Base-by-base conservation (phyloP, 2,888 invertebrate genomes). In the Mamestra brassicae region DNA sequence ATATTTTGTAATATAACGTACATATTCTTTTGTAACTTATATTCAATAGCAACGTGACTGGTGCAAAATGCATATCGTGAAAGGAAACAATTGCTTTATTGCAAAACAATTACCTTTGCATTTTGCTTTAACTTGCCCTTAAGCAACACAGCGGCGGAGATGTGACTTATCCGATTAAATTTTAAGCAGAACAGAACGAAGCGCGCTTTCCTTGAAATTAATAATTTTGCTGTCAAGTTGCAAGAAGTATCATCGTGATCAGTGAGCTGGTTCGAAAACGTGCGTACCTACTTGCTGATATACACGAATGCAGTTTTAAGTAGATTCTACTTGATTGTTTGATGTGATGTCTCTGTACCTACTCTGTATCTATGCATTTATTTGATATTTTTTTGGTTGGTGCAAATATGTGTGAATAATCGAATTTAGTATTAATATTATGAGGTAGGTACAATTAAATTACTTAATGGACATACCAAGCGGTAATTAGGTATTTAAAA, bases 1-100 rank as follows among this genome's bases (percentile, higher is more conserved):
- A 17, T 36, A 17, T 64, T 55, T 42, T 54, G 34, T 54, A 45
- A 36, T n/a, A 15, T 17, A 52, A 54, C 11, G 78, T 57, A 54
- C 11, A 69, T 57, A 74, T n/a, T 52, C 10, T 38, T 58, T 50
- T 75, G 34, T 52, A 34, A 38, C n/a, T 45, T 55, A 13, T 17
- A 47, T 75, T 34, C 38, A 74, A 63, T 76, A 54, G n/a, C 42
- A 78, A 58, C 10, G 52, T 54, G 72, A 54, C 0, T 61, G 36
- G 11, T 47, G 52, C 45, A 38, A 54, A 36, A 45, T n/a, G 2
- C 13, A 70, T 58, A 58, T 10, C 42, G 13, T 42, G 7, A 45
- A 68, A 34, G 4, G 10, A n/a, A 57, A 68, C n/a, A 77, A 26
- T 26, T 26, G 26, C 26, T 26, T 26, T 26, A 76, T 66, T 47